A percentile compares a stretch with the other conserved stretches of the same genome.
Conservation (phyloP, 2,113 vertebrate genomes). For the Jacana jacana region DNA sequence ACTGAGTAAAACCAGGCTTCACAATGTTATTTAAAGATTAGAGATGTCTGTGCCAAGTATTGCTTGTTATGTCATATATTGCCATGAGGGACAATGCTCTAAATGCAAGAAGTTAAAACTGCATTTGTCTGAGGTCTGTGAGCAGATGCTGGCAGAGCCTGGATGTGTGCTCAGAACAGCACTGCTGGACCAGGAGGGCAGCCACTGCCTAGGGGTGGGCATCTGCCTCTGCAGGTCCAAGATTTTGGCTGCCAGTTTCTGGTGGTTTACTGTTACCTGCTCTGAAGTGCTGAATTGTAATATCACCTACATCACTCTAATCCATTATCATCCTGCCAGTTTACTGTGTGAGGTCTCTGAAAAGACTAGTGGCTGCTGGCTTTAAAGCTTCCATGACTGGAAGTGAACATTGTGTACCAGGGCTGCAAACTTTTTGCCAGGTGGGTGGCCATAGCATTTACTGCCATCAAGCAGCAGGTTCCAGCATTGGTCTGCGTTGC, state of each 20-base stretch:
- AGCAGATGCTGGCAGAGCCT: background rate
- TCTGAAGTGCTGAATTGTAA: background rate
- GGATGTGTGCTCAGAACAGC: background rate
- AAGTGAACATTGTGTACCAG: background rate
- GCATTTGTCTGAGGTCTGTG: background rate
- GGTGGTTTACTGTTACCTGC: background rate
- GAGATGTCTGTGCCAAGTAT: background rate
- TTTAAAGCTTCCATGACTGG: background rate
- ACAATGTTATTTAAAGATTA: background rate
- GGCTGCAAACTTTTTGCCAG: background rate
- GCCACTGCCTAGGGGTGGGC: background rate
- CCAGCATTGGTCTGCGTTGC: background rate
- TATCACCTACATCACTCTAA: background rate
- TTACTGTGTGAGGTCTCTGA: background rate
- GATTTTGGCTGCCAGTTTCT: background rate
- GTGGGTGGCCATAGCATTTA: background rate
- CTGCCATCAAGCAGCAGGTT: background rate
- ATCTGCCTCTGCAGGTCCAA: background rate
- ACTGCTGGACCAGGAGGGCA: background rate
- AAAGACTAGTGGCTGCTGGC: background rate
- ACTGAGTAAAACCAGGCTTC: background rate
- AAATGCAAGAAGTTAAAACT: background rate
- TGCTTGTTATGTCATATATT: background rate
- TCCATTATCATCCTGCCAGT: background rate
- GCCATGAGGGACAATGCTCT: background rate